Evolutionary conservation across 1,140 invertebrate species (phyloP), one percentile per base, ranked within the genome.

Genomic region (Phenacoccus solenopsis): DNA sequence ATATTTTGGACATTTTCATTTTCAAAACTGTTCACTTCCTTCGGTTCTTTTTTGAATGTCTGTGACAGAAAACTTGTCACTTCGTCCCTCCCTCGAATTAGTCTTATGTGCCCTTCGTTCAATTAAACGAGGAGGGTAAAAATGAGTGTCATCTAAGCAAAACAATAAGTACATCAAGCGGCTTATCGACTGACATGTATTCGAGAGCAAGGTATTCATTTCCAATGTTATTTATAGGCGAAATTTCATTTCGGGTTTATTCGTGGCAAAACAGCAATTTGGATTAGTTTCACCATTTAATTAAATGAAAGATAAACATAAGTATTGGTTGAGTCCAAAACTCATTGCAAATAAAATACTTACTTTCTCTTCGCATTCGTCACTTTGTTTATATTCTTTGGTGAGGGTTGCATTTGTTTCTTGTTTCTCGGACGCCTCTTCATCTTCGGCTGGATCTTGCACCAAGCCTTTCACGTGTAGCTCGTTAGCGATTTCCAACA

Each of bases 401-500:
- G 38, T 16, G 5, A 2, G 13, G 20, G 3, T 49, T n/a, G 38
- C 3, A 49, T 13, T 13, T 7, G 30, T 7, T 5, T 49, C 38
- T 16, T n/a, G 38, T 49, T 49, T 49, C 4, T 49, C 59, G 3
- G 59, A 20, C 21, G 9, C 16, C 59, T 64, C 59, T 1, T 61
- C 27, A 32, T 27, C 25, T 2, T 64, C 67, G 12, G 38, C 49
- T 9, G 21, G 28, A 35, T 38, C 68, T 20, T 72, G 69, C 28
- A 72, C 64, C 20, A 72, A 56, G 35, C 74, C 74, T 73, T 74
- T 81, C 22, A 82, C 78, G 70, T 81, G 78, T 13, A 82, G 74
- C 20, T 80, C 77, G 72, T 81, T 80, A 68, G 81, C 81, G 32
- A 80, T 80, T 71, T 78, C 77, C 30, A 82, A 74, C 59, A 82